Percentiles rank a stretch among this genome's conserved stretches.
phyloP scores from a whole-genome alignment of 2,888 invertebrate species.

The Oscheius sp. region DNA sequence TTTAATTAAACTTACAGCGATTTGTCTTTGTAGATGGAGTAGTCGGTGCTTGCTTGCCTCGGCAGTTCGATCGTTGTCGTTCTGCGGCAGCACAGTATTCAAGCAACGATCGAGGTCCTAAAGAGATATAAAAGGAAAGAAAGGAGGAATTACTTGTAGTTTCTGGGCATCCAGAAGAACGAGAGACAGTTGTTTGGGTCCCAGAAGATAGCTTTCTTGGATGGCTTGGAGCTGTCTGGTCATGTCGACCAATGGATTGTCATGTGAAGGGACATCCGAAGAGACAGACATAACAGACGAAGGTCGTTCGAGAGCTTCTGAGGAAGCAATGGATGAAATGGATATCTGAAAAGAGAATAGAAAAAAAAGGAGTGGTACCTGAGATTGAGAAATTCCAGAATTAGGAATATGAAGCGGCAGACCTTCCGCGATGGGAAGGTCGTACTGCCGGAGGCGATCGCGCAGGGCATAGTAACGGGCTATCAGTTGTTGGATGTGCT shows the following conservation, averaged over 20 bases:
- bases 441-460: constrained; percentile 44
- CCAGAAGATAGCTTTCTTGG: constrained; percentile 40
- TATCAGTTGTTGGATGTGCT: constrained; percentile 49
- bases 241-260: constrained; percentile 39
- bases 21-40: constrained; percentile 29
- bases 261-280: constrained; percentile 39
- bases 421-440: constrained; percentile 25
- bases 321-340: constrained; percentile 53
- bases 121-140: neutral
- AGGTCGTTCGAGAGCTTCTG: constrained; percentile 49
- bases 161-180: constrained; percentile 38
- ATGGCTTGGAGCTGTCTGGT: constrained; percentile 34
- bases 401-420: constrained; percentile 50
- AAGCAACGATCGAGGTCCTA: constrained; percentile 35
- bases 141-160: constrained; percentile 30
- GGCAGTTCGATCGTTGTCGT: constrained; percentile 32
- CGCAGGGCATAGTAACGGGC: constrained; percentile 47
- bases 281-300: constrained; percentile 54
- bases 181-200: constrained; percentile 44
- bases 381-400: constrained; percentile 48
- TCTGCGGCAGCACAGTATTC: constrained; percentile 34
- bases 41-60: constrained; percentile 36
- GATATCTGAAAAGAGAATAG: constrained; percentile 40
- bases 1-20: constrained; percentile 9
- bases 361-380: constrained; percentile 35